phyloP scores from a whole-genome alignment of 1,140 invertebrate species.

The Apis florea region DNA sequence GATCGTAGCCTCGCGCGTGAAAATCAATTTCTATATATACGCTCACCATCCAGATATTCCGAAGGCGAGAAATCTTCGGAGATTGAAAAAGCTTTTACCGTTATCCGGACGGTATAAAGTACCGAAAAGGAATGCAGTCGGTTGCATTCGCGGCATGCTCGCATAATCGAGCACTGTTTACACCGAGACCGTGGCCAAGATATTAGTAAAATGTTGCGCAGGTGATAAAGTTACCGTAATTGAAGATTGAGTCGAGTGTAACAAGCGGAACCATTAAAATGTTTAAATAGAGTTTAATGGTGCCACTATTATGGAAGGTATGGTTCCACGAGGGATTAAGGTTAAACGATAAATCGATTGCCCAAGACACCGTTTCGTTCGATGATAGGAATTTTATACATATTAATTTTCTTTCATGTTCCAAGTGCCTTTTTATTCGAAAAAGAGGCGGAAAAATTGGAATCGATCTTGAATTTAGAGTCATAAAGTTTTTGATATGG shows the following conservation, averaged over 20 bases:
- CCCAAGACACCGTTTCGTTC: neutral
- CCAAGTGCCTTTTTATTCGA: neutral
- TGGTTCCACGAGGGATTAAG: slow-evolving; percentile 16
- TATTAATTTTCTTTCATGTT: neutral
- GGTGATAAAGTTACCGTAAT: slow-evolving; percentile 21
- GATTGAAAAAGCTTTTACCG: slow-evolving; percentile 19
- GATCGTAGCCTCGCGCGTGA: neutral
- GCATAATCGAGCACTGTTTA: slow-evolving; percentile 21
- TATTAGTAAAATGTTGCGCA: slow-evolving; percentile 12
- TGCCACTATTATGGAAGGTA: slow-evolving; percentile 13
- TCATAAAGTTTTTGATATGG: too few species aligned
- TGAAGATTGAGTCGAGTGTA: slow-evolving; percentile 9
- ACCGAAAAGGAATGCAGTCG: slow-evolving; percentile 5
- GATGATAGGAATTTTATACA: neutral
- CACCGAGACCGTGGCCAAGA: neutral
- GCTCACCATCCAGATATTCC: neutral
- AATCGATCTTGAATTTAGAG: neutral
- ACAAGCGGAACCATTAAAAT: slow-evolving; percentile 38
- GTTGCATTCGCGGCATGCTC: neutral
- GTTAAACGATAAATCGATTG: slow-evolving; percentile 16
- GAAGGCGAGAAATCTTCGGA: slow-evolving; percentile 6
- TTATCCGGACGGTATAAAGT: slow-evolving; percentile 8
- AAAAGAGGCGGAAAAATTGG: neutral
- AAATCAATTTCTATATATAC: neutral
- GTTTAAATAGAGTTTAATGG: slow-evolving; percentile 37